Evolutionary conservation across 1,140 invertebrate species (phyloP).

Genomic region (Anastrepha ludens): DNA sequence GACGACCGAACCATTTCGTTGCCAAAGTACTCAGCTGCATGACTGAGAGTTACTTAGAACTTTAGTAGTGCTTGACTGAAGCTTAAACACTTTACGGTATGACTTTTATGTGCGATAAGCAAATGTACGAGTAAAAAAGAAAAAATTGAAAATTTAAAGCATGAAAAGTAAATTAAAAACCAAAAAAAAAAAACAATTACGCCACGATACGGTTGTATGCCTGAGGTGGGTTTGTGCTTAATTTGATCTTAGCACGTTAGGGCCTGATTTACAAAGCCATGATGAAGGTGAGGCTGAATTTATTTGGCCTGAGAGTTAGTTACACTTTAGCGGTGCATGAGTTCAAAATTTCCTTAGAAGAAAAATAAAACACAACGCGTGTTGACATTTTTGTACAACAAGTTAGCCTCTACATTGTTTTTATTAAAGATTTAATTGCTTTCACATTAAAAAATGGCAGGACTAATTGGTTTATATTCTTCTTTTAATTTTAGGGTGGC

Average conservation of each 20-base stretch:
- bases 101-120: conserved; percentile 18
- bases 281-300: neutral
- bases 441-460: neutral
- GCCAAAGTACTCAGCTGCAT: neutral
- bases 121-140: neutral
- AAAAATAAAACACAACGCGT: neutral
- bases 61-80: conserved; percentile 1
- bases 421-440: neutral
- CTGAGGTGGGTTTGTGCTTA: conserved; percentile 28
- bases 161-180: conserved; percentile 26
- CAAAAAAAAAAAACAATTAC: neutral
- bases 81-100: neutral
- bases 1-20: neutral
- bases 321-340: conserved; percentile 8
- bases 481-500: conserved; percentile 83
- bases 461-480: conserved; percentile 17
- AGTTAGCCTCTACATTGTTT: neutral
- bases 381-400: conserved; percentile 4
- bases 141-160: neutral
- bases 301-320: neutral
- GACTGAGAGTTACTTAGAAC: conserved; percentile 19
- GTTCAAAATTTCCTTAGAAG: neutral
- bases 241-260: conserved; percentile 28
- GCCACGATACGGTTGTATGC: conserved; percentile 26
- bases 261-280: neutral